Percentiles rank a stretch among this genome's conserved stretches.
phyloP scores from a whole-genome alignment of 2,888 invertebrate species.

The Danaus chrysippus region DNA sequence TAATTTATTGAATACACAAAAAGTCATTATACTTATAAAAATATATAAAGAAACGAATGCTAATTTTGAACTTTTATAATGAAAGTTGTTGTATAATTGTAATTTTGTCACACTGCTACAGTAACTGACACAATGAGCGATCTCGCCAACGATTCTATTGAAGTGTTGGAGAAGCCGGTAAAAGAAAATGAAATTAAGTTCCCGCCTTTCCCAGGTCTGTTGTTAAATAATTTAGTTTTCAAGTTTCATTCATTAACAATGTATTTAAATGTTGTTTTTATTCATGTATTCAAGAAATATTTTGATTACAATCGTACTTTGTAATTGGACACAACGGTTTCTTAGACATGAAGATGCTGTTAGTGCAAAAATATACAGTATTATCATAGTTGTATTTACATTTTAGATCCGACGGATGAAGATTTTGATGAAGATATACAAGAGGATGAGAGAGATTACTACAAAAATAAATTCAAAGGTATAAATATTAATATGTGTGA shows the following conservation, averaged over 20 bases:
- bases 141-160: conserved; percentile 49
- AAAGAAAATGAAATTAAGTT: conserved; percentile 49
- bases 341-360: background rate
- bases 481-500: background rate
- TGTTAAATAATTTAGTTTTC: conserved; percentile 9
- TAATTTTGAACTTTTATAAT: conserved; percentile 10
- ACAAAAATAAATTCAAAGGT: conserved; percentile 72
- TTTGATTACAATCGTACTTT: no score
- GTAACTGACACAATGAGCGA: conserved; percentile 55
- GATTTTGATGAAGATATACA: conserved; percentile 77
- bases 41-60: background rate
- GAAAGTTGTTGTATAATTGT: conserved; percentile 14
- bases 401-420: conserved; percentile 62
- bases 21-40: conserved; percentile 18
- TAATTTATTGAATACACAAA: conserved; percentile 29
- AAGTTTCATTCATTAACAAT: background rate
- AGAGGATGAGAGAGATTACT: conserved; percentile 75
- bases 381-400: background rate
- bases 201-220: conserved; percentile 68
- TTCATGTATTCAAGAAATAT: background rate
- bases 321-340: no score
- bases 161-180: conserved; percentile 64
- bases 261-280: conserved; percentile 3
- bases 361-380: background rate
- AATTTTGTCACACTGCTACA: conserved; percentile 13